Conservation (phyloP, 2,113 vertebrate genomes). For the Pholis gunnellus region DNA sequence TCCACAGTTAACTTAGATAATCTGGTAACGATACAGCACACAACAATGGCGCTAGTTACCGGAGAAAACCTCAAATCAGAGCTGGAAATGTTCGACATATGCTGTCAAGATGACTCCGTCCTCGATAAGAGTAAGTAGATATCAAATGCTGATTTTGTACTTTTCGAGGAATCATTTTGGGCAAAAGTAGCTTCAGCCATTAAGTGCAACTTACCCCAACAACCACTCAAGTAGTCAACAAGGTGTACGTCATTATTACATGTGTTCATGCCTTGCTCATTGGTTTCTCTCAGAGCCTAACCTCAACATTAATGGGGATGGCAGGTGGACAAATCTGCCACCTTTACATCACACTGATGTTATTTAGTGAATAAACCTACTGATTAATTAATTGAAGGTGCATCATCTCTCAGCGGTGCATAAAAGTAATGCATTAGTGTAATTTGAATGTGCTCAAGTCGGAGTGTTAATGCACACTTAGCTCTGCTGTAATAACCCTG, state of each 20-base stretch:
- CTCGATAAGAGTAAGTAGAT: slow-evolving; percentile 83
- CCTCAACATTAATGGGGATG: too few species aligned
- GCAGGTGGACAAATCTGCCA: background rate
- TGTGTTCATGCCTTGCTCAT: background rate
- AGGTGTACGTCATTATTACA: background rate
- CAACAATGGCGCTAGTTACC: slow-evolving; percentile 71
- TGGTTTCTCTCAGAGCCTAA: background rate
- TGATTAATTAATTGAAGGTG: background rate
- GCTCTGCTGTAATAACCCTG: background rate
- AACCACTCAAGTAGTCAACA: background rate
- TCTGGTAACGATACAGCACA: background rate
- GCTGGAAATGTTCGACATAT: slow-evolving; percentile 76
- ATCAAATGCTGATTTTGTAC: background rate
- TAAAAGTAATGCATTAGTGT: background rate
- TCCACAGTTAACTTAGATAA: background rate
- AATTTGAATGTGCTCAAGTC: background rate
- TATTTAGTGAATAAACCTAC: background rate
- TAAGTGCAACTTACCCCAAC: background rate
- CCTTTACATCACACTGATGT: background rate
- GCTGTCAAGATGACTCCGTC: slow-evolving; percentile 70
- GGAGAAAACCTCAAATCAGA: slow-evolving; percentile 70
- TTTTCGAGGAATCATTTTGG: background rate
- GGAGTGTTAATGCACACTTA: background rate
- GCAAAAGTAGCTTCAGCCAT: too few species aligned
- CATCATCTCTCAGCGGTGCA: background rate